phyloP scores from a whole-genome alignment of 2,797 vertebrate genomes.

The Carcharodon carcharias region DNA sequence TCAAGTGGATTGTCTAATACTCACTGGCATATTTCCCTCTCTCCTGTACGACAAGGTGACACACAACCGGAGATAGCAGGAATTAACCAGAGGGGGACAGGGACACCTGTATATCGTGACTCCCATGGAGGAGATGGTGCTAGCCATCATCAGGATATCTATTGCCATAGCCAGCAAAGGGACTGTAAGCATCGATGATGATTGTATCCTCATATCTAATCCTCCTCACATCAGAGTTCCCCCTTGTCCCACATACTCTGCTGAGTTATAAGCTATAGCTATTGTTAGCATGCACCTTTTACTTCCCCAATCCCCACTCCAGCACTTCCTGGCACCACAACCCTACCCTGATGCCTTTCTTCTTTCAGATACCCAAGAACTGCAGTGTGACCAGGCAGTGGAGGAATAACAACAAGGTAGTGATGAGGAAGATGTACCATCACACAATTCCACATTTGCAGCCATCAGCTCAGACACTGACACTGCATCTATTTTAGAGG shows the following conservation, averaged over 20 bases:
- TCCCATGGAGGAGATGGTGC: neutral
- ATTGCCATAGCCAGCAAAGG: neutral
- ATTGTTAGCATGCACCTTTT: neutral
- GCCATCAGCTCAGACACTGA: neutral
- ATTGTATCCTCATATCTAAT: neutral
- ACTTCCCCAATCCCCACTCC: neutral
- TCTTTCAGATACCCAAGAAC: neutral
- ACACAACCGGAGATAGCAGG: neutral
- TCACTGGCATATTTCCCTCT: neutral
- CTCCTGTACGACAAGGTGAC: neutral
- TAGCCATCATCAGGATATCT: neutral
- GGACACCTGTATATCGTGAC: neutral
- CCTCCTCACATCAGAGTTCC: neutral
- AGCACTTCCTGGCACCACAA: neutral
- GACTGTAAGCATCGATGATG: neutral
- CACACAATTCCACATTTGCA: neutral
- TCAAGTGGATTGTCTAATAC: neutral
- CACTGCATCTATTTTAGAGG: neutral
- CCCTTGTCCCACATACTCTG: neutral
- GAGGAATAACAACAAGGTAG: neutral
- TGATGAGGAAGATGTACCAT: neutral
- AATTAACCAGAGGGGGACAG: neutral
- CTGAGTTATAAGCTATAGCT: neutral
- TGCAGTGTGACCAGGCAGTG: neutral
- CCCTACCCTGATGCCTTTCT: neutral